Percentiles rank a stretch among this genome's conserved stretches.
Conservation (phyloP, 2,113 vertebrate species). For the Oreochromis aureus region DNA sequence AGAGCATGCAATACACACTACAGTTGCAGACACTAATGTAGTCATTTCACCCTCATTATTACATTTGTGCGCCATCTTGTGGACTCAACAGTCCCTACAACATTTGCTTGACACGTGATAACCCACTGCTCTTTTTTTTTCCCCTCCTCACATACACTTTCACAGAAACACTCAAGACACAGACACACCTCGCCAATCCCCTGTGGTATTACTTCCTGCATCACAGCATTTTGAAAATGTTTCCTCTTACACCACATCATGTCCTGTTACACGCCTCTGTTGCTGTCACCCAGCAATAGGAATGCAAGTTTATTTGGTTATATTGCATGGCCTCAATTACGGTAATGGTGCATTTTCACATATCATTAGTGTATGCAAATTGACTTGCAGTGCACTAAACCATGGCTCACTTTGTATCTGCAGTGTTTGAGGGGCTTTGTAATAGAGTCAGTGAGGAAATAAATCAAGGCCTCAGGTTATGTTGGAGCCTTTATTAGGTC, state of each 20-base stretch:
- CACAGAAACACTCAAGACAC: neutral
- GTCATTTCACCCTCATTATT: neutral
- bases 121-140: neutral
- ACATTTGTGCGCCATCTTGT: constrained; percentile 21
- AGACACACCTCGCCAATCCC: neutral
- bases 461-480: neutral
- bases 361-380: neutral
- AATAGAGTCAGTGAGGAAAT: neutral
- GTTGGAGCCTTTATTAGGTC: neutral
- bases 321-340: neutral
- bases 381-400: neutral
- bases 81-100: neutral
- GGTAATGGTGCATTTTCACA: neutral
- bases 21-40: neutral
- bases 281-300: neutral
- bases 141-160: neutral
- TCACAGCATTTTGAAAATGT: neutral
- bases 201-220: neutral
- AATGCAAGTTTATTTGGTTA: neutral
- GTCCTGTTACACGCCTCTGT: neutral
- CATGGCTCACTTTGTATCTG: neutral
- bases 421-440: neutral
- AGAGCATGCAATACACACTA: neutral
- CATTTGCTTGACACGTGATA: neutral
- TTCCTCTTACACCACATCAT: neutral